These are phyloP conservation scores for Latrodectus hesperus DNA, from an alignment of 2,888 invertebrate species.

Conservation along the genomic window DNA sequence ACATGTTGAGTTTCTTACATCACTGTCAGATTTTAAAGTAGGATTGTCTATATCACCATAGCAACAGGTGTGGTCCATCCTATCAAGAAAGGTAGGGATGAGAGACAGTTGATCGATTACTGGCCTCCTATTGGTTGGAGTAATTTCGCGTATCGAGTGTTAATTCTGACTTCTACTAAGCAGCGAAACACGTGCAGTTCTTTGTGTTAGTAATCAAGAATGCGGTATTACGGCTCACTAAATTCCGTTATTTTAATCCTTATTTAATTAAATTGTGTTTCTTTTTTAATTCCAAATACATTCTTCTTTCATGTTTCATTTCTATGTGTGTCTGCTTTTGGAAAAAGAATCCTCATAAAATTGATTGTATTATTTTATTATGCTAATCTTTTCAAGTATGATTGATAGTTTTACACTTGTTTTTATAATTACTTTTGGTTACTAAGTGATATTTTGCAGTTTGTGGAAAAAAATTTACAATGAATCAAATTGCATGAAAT, in stretches of 20 bases:
- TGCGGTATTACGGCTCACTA: conserved; percentile 46
- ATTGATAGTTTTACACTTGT: too few species aligned
- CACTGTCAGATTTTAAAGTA: conserved; percentile 28
- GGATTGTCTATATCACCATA: conserved; percentile 49
- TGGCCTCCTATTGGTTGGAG: conserved; percentile 28
- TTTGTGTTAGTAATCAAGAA: conserved; percentile 46
- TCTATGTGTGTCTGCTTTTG: too few species aligned
- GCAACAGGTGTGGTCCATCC: conserved; percentile 67
- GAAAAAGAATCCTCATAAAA: too few species aligned
- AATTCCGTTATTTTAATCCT: not conserved
- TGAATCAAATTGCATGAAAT: too few species aligned
- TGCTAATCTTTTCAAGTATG: too few species aligned
- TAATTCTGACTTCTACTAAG: conserved; percentile 51
- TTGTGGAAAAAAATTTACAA: too few species aligned
- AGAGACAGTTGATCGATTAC: conserved; percentile 50
- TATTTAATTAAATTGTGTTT: too few species aligned
- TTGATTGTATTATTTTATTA: too few species aligned
- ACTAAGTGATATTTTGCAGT: too few species aligned
- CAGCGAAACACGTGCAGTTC: conserved; percentile 58
- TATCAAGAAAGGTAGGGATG: conserved; percentile 51
- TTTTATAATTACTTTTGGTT: too few species aligned
- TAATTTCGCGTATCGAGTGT: conserved; percentile 49
- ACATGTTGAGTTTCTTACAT: conserved; percentile 43
- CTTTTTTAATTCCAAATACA: too few species aligned
- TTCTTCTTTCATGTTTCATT: too few species aligned